phyloP scores from a whole-genome alignment of 2,797 vertebrate species.

The Rallus crepitans region DNA sequence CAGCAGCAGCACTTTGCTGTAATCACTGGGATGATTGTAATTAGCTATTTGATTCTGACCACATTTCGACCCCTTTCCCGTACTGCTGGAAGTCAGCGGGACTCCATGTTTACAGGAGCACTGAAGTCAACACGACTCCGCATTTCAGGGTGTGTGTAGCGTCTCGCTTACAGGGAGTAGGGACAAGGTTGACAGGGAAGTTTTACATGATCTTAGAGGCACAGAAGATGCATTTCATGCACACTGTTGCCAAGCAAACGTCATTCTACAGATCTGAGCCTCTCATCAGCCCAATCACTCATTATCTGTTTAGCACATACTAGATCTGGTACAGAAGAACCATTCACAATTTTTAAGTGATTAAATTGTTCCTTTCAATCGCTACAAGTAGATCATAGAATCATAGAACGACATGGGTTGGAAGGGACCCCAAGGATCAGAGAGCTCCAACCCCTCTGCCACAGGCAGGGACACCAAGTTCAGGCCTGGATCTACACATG shows the following conservation, averaged over 20 bases:
- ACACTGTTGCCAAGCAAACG: not conserved
- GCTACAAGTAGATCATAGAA: not conserved
- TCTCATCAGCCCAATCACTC: not conserved
- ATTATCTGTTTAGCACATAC: not conserved
- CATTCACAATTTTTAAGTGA: not conserved
- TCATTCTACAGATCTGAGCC: rapidly evolving
- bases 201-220: not conserved
- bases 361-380: not conserved
- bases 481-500: too few relatives aligned
- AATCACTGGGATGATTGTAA: not conserved
- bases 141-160: not conserved
- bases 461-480: too few relatives aligned
- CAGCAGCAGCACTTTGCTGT: not conserved
- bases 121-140: too few relatives aligned
- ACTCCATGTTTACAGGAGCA: too few relatives aligned
- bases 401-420: not conserved
- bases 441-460: too few relatives aligned
- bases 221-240: not conserved
- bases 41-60: not conserved
- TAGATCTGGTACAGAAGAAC: not conserved
- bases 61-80: not conserved
- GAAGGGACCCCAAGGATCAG: too few relatives aligned
- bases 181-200: not conserved
- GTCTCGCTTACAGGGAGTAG: not conserved
- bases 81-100: not conserved